A percentile compares a stretch with the other conserved stretches of the same genome.
Conservation (phyloP, 2,113 vertebrate species). For the Pristiophorus japonicus region DNA sequence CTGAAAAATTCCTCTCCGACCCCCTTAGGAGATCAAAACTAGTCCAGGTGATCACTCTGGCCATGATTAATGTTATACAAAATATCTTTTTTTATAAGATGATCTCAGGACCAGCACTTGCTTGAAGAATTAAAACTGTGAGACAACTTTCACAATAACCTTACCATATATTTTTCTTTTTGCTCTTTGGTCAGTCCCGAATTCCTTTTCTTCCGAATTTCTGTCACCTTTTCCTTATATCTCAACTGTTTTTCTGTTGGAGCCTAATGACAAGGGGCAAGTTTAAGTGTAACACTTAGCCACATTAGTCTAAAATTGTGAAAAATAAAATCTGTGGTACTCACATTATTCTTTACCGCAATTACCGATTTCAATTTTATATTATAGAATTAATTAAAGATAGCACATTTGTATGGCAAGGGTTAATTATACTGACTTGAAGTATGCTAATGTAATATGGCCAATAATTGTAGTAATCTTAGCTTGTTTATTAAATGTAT, state of each 20-base stretch:
- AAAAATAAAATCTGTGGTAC: background rate
- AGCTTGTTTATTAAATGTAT: background rate
- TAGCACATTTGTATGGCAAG: background rate
- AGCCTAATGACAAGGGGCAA: constrained; percentile 58
- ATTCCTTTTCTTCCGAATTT: constrained; percentile 91
- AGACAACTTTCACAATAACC: background rate
- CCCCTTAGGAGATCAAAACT: background rate
- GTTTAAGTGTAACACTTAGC: background rate
- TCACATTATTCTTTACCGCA: background rate
- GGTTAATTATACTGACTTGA: background rate
- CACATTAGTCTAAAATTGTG: background rate
- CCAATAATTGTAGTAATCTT: background rate
- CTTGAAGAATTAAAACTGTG: background rate
- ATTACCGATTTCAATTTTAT: background rate
- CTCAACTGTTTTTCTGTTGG: constrained; percentile 84
- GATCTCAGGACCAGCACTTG: too few relatives aligned
- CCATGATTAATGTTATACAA: background rate
- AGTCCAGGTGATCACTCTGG: background rate
- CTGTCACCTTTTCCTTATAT: constrained; percentile 93
- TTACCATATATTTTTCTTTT: constrained; percentile 96
- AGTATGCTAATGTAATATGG: background rate
- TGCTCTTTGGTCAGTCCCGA: constrained; percentile 87
- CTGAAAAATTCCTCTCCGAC: background rate
- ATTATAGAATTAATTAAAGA: background rate
- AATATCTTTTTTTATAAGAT: background rate